Conservation (phyloP, 1,140 invertebrate species). For the Chironomus tepperi region DNA sequence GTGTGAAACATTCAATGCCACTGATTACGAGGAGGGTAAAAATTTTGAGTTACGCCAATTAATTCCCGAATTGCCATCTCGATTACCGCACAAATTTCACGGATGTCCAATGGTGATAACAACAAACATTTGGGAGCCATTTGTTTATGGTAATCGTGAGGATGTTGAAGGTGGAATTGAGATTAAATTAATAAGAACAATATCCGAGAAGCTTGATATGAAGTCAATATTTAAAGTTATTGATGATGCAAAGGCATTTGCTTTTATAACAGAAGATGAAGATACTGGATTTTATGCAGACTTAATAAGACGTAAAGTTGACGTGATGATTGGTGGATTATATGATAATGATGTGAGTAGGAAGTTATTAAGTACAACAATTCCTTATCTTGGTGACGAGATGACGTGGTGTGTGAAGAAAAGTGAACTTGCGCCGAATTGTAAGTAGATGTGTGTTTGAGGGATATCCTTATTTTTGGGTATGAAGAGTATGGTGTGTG, state of each 20-base stretch:
- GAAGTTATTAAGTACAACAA: conserved; percentile 11
- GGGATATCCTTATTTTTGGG: too few species aligned
- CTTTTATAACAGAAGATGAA: background rate
- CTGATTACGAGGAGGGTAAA: conserved; percentile 1
- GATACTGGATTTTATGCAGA: conserved; percentile 13
- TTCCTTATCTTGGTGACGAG: conserved; percentile 25
- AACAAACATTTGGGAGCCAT: conserved; percentile 24
- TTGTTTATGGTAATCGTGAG: background rate
- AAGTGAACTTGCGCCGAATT: background rate
- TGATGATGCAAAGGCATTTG: conserved; percentile 12
- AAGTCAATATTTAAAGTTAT: background rate
- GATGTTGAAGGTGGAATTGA: conserved; percentile 21
- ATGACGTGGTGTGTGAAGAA: conserved; percentile 25
- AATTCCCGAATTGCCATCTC: conserved; percentile 5
- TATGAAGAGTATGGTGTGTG: too few species aligned
- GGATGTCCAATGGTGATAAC: conserved; percentile 21
- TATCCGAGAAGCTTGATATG: conserved; percentile 19
- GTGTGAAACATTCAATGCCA: background rate
- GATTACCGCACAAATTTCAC: conserved; percentile 23
- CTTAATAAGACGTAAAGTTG: conserved; percentile 2
- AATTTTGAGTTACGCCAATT: background rate
- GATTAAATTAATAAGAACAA: conserved; percentile 21
- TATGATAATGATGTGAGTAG: conserved; percentile 16
- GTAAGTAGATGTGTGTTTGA: background rate
- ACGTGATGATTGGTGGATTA: conserved; percentile 25